phyloP scores from a whole-genome alignment of 2,113 vertebrate genomes.

The Pterocles orientalis region DNA sequence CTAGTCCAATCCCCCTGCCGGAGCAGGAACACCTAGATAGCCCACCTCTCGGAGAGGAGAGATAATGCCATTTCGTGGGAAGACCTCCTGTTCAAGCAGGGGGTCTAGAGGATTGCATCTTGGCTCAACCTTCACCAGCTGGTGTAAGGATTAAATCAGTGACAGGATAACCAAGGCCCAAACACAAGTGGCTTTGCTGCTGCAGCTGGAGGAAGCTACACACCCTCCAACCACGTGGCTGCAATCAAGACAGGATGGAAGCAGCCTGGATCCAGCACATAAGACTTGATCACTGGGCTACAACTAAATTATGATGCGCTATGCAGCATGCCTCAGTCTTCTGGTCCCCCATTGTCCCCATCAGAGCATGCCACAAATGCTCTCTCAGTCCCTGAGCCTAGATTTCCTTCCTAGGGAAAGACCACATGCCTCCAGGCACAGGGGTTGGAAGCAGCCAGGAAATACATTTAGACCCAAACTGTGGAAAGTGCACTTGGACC shows the following conservation, averaged over 20 bases:
- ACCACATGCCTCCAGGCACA: background rate
- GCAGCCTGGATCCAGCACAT: background rate
- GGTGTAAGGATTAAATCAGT: background rate
- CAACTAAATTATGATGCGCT: background rate
- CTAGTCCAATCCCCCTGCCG: too few species aligned
- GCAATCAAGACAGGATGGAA: background rate
- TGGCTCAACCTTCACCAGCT: background rate
- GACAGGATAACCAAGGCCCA: background rate
- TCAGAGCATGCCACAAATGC: background rate
- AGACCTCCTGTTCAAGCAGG: background rate
- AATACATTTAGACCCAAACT: background rate
- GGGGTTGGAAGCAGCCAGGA: background rate
- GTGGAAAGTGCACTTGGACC: background rate
- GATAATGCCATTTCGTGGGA: background rate
- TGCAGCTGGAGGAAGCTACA: background rate
- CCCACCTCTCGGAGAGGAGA: background rate
- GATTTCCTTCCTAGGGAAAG: background rate
- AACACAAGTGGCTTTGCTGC: background rate
- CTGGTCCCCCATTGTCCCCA: background rate
- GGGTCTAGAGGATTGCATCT: background rate
- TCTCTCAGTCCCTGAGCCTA: background rate
- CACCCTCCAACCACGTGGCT: background rate
- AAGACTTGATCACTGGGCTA: background rate
- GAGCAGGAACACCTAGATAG: too few species aligned
- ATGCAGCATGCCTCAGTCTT: fast-evolving